These are phyloP conservation scores for Podarcis muralis DNA, from an alignment of 2,113 vertebrate species.

Conservation along the genomic window DNA sequence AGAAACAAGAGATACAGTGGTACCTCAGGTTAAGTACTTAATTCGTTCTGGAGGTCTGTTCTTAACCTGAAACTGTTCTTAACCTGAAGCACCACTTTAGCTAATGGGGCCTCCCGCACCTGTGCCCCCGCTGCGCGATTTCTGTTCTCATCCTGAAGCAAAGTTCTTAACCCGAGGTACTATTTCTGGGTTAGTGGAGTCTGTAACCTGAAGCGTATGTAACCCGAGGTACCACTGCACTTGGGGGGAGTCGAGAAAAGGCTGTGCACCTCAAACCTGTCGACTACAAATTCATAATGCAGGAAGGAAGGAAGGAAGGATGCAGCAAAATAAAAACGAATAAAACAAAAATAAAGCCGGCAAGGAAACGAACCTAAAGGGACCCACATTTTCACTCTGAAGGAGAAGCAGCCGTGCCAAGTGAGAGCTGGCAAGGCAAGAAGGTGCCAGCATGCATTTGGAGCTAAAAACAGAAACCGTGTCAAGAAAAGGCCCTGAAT, in stretches of 20 bases:
- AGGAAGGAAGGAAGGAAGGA: constrained; percentile 17
- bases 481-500: neutral
- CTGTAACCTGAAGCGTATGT: too few species aligned
- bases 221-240: too few species aligned
- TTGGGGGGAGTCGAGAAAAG: neutral
- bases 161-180: too few species aligned
- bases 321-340: neutral
- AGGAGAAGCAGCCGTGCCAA: constrained; percentile 25
- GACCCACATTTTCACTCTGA: neutral
- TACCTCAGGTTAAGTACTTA: too few species aligned
- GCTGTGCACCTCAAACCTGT: neutral
- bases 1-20: too few species aligned
- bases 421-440: neutral
- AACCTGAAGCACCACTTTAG: too few species aligned
- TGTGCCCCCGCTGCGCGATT: too few species aligned
- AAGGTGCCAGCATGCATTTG: neutral
- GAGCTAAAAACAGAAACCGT: constrained; percentile 11
- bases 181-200: too few species aligned
- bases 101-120: too few species aligned
- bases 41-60: too few species aligned
- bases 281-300: neutral
- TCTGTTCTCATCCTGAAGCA: too few species aligned
- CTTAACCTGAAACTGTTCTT: too few species aligned
- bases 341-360: neutral
- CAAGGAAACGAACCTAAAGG: neutral